A percentile compares a stretch with the other conserved stretches of the same genome.
phyloP scores from a whole-genome alignment of 2,888 invertebrate genomes.

The Campoplex capitator region DNA sequence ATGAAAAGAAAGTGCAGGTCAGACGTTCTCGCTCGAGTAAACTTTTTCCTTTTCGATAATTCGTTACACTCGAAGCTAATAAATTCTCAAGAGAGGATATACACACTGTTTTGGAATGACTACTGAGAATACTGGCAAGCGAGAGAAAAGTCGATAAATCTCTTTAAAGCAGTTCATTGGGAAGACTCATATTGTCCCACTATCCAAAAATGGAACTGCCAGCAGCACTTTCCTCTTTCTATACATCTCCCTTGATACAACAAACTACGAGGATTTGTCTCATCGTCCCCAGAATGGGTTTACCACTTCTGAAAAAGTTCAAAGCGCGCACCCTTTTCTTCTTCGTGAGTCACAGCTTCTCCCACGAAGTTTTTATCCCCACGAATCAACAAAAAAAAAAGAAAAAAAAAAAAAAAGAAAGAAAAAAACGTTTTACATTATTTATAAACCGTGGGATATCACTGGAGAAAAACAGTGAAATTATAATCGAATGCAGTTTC shows the following conservation, averaged over 20 bases:
- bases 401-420: too few relatives aligned
- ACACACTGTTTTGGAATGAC: conserved; percentile 5
- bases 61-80: conserved; percentile 31
- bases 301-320: conserved; percentile 22
- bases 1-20: conserved; percentile 7
- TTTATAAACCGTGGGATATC: not conserved
- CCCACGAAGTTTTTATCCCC: conserved; percentile 1
- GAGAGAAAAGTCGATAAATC: conserved; percentile 42
- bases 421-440: not conserved
- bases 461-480: not conserved
- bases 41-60: conserved; percentile 22
- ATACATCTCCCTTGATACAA: conserved; percentile 26
- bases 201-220: conserved; percentile 51
- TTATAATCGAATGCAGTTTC: not conserved
- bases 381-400: not conserved
- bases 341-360: conserved; percentile 36
- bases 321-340: conserved; percentile 41
- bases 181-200: conserved; percentile 32
- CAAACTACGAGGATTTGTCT: conserved; percentile 51
- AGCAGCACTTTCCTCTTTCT: not conserved
- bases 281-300: conserved; percentile 26
- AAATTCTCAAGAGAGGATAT: conserved; percentile 42
- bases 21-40: not conserved
- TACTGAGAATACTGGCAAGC: conserved; percentile 23
- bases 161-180: conserved; percentile 37